Conservation (phyloP, 2,113 vertebrate genomes). For the Eulemur macaco region DNA sequence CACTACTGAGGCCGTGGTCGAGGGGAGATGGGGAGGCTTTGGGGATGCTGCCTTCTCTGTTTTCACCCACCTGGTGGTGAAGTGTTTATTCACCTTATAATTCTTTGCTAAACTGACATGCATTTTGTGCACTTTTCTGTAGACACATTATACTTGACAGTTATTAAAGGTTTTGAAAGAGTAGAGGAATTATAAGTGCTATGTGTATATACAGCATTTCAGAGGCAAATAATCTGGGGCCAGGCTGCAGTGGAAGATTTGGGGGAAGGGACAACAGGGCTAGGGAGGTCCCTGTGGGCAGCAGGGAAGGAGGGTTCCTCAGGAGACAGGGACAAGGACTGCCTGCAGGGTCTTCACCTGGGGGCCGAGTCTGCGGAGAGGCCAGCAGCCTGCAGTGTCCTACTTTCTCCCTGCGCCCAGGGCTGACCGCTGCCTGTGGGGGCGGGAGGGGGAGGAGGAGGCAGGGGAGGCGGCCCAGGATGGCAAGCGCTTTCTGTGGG, state of each 20-base stretch:
- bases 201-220: background rate
- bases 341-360: background rate
- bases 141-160: background rate
- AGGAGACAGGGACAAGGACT: background rate
- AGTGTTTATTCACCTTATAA: background rate
- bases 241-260: background rate
- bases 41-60: background rate
- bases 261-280: background rate
- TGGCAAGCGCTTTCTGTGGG: background rate
- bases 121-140: background rate
- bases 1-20: fast-evolving
- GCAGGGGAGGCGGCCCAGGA: background rate
- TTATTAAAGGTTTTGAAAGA: background rate
- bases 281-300: background rate
- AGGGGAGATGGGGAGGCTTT: background rate
- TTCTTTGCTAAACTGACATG: background rate
- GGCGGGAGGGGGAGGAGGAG: background rate
- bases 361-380: background rate
- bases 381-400: background rate
- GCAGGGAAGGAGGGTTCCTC: background rate
- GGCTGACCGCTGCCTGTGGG: fast-evolving
- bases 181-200: background rate
- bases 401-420: background rate
- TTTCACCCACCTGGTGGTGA: background rate
- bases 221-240: background rate